Base-by-base conservation (phyloP, 2,797 vertebrate species). In the Amphiprion clarkii region DNA sequence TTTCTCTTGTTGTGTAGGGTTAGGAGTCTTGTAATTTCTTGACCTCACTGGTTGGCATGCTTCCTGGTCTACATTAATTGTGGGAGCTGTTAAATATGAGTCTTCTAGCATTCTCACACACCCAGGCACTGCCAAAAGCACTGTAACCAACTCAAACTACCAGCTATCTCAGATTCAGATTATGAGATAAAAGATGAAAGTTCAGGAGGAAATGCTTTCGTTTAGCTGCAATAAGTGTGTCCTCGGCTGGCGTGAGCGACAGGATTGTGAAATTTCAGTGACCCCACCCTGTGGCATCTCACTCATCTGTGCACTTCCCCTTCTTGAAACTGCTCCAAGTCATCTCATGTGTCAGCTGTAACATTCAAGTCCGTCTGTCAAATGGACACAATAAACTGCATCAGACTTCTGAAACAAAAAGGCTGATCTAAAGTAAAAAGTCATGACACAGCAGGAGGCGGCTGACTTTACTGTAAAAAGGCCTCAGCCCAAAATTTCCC, bases 311-410 rank as follows among this genome's bases (percentile, higher is more conserved):
- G 7, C 10, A 3, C 54, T 68, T 52, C 60, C 56, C 58, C 21
- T 82, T 63, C 42, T 33, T 13, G 59, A 74, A 60, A 23, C 2
- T 13, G 10, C 6, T 74, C 51, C 33, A 29, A 14, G 60, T 63
- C 25, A 0, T 68, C 71, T 82, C 59, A 57, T n/a, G 64, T 83
- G 63, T 74, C 82, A 73, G 39, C 70, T 33, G 33, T 31, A 13
- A 66, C 55, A 12, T 39, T 16, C 56, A 14, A 63, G 44, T 13
- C 57, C 27, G 19, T 10, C 42, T 75, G 66, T 69, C 8, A 21
- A 63, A 65, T 0, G 5, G 23, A 3, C 23, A 10, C 31, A 36
- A 55, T 62, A 54, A 79, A 55, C 16, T 27, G 33, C 29, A 71
- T 44, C 4, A 36, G 13, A 25, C 21, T 55, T 49, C 66, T 56